A percentile compares a stretch with the other conserved stretches of the same genome.
Evolutionary conservation across 2,113 vertebrate species (phyloP).

Genomic region (human (Homo sapiens)): DNA sequence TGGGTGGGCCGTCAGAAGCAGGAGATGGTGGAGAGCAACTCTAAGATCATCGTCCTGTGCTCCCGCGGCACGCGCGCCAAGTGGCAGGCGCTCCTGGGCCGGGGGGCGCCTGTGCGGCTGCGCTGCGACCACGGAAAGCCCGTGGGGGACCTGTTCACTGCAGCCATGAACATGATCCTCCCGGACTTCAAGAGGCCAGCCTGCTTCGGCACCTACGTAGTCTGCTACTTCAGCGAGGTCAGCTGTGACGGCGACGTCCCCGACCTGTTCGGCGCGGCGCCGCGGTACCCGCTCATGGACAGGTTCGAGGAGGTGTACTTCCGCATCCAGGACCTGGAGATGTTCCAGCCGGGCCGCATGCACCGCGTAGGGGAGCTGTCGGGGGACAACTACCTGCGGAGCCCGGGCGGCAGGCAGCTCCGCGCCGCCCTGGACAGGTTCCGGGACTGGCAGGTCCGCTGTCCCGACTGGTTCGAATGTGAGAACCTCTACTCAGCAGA

Average conservation of each 20-base stretch:
- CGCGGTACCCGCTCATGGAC: slow-evolving; percentile 93
- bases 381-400: slow-evolving; percentile 84
- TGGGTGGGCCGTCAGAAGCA: slow-evolving; percentile 93
- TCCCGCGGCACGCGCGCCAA: slow-evolving; percentile 94
- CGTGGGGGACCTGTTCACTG: slow-evolving; percentile 91
- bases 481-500: slow-evolving; percentile 83
- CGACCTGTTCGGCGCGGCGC: slow-evolving; percentile 89
- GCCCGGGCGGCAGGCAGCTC: slow-evolving; percentile 88
- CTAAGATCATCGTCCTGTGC: slow-evolving; percentile 94
- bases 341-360: slow-evolving; percentile 90
- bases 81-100: slow-evolving; percentile 93
- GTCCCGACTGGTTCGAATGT: slow-evolving; percentile 92
- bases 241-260: slow-evolving; percentile 88
- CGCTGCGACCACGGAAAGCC: slow-evolving; percentile 88
- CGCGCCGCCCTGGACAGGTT: slow-evolving; percentile 88
- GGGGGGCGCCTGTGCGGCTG: slow-evolving; percentile 80
- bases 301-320: slow-evolving; percentile 95
- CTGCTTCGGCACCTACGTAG: slow-evolving; percentile 91
- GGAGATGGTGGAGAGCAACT: slow-evolving; percentile 85
- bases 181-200: slow-evolving; percentile 92
- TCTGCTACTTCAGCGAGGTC: slow-evolving; percentile 94
- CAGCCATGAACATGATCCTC: slow-evolving; percentile 92
- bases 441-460: slow-evolving; percentile 85
- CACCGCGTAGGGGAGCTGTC: slow-evolving; percentile 88
- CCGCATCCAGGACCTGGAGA: slow-evolving; percentile 93